phyloP scores from a whole-genome alignment of 2,888 invertebrate species.

The Acronicta leporina region DNA sequence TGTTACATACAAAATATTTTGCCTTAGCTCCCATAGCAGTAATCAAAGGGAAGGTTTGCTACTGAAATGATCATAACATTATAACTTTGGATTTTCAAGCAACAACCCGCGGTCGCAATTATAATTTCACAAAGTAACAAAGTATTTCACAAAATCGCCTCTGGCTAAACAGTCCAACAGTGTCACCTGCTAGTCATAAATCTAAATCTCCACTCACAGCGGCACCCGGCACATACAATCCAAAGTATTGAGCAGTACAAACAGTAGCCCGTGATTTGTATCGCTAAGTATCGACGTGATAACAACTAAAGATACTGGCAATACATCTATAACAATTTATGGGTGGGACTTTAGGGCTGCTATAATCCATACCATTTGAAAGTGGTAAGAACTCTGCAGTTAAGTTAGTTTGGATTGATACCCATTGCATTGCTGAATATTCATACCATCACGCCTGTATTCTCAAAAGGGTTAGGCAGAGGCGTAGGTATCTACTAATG shows the following conservation, averaged over 20 bases:
- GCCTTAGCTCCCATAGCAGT: too few relatives aligned
- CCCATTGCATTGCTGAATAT: too few relatives aligned
- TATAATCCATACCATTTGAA: not conserved
- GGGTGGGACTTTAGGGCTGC: slow-evolving; percentile 26
- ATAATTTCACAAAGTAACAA: slow-evolving; percentile 10
- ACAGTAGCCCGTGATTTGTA: slow-evolving; percentile 59
- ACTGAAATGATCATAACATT: too few relatives aligned
- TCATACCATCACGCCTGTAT: too few relatives aligned
- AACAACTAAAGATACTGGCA: slow-evolving; percentile 52
- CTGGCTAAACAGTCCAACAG: slow-evolving; percentile 26
- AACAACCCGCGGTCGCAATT: too few relatives aligned
- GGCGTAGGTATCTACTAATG: too few relatives aligned
- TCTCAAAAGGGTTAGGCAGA: too few relatives aligned
- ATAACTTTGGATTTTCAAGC: too few relatives aligned
- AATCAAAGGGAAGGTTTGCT: too few relatives aligned
- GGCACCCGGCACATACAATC: slow-evolving; percentile 47
- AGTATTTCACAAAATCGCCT: slow-evolving; percentile 34
- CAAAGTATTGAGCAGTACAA: slow-evolving; percentile 48
- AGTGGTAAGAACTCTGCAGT: too few relatives aligned
- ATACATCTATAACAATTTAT: slow-evolving; percentile 59
- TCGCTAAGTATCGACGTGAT: slow-evolving; percentile 56
- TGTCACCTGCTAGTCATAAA: slow-evolving; percentile 49
- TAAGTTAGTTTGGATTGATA: too few relatives aligned
- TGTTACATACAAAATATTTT: too few relatives aligned
- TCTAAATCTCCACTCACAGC: slow-evolving; percentile 33